A percentile compares a stretch with the other conserved stretches of the same genome.
phyloP scores from a whole-genome alignment of 1,140 invertebrate genomes.

The Drosophila littoralis region DNA sequence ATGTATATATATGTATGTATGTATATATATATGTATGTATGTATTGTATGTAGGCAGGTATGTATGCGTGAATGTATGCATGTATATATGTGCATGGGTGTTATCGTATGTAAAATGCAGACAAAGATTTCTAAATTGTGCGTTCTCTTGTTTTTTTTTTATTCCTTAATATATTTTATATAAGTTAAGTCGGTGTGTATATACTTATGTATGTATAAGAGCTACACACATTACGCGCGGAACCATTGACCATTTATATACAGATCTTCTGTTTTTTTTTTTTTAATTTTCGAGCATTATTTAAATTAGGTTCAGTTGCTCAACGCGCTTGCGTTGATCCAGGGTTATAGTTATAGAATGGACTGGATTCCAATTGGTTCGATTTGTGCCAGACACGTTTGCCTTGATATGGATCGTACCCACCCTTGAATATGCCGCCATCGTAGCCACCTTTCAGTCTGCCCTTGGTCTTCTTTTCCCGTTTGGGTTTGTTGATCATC shows the following conservation, averaged over 20 bases:
- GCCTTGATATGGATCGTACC: neutral
- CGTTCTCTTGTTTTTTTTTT: too few species aligned
- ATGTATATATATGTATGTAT: too few species aligned
- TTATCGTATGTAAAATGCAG: too few species aligned
- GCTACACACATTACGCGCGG: neutral
- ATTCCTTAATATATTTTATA: too few species aligned
- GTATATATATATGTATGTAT: too few species aligned
- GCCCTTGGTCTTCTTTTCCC: constrained; percentile 15
- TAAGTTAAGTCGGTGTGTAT: too few species aligned
- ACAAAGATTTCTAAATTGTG: too few species aligned
- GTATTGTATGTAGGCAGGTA: too few species aligned
- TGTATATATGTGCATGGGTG: too few species aligned
- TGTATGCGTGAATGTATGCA: too few species aligned
- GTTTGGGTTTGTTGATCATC: constrained; percentile 17
- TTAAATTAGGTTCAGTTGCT: constrained; percentile 9
- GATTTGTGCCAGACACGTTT: constrained; percentile 28
- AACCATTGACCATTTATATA: neutral
- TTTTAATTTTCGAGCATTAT: constrained; percentile 2
- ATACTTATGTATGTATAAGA: neutral
- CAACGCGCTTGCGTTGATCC: neutral
- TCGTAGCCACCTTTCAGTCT: constrained; percentile 16
- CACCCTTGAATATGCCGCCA: too few species aligned
- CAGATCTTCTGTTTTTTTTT: too few species aligned
- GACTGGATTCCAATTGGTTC: neutral
- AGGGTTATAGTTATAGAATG: neutral